Evolutionary conservation across 2,113 vertebrate genomes (phyloP).

Genomic region (Oreamnos americanus): DNA sequence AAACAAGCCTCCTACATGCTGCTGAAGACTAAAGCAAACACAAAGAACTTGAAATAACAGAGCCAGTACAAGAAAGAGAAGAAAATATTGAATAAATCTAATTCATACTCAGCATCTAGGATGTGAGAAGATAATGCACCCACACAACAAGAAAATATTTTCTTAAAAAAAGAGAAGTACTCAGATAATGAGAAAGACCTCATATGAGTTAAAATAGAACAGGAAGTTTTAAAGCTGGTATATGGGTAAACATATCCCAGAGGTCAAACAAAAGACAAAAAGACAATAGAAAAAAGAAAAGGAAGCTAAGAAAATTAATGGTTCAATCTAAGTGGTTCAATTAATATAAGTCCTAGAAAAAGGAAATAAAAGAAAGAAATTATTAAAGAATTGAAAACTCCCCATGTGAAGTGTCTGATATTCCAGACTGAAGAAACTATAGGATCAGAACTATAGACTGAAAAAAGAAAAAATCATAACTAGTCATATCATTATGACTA

Average conservation of each 20-base stretch:
- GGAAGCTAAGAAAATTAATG: not conserved
- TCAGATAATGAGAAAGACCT: not conserved
- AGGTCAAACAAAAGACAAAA: not conserved
- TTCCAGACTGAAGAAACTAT: not conserved
- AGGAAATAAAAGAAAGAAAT: not conserved
- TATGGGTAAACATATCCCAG: not conserved
- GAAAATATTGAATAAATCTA: not conserved
- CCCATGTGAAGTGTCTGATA: not conserved
- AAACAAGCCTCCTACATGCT: not conserved
- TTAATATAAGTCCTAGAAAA: not conserved
- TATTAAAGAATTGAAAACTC: not conserved
- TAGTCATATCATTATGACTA: not conserved
- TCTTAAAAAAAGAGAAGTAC: not conserved
- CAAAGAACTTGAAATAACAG: not conserved
- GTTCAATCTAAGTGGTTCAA: not conserved
- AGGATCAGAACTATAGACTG: not conserved
- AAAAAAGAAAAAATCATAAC: not conserved
- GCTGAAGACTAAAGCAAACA: not conserved
- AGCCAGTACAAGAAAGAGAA: not conserved
- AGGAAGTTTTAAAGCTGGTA: not conserved
- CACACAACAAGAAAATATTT: not conserved
- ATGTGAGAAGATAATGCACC: not conserved
- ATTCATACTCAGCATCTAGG: not conserved
- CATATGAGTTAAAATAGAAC: not conserved
- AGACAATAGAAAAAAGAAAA: not conserved